These are phyloP conservation scores for Empis stercorea DNA, from an alignment of 2,888 invertebrate species.

Conservation along the genomic window DNA sequence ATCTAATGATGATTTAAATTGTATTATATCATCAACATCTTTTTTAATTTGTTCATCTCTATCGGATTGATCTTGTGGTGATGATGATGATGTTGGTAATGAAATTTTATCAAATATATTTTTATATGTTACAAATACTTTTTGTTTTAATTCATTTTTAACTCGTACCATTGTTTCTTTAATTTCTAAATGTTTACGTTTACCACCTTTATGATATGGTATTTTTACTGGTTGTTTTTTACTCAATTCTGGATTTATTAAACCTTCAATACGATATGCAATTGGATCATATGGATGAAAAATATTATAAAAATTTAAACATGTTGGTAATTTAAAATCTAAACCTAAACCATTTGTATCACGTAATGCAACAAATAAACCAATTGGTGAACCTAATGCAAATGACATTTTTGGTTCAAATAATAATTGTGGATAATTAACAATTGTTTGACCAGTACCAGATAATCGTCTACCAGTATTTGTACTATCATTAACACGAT, in stretches of 20 bases:
- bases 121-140: slow-evolving; percentile 21
- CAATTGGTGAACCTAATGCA: slow-evolving; percentile 81
- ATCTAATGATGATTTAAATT: not conserved
- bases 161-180: slow-evolving; percentile 79
- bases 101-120: slow-evolving; percentile 24
- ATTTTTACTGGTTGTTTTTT: slow-evolving; percentile 65
- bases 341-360: slow-evolving; percentile 68
- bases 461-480: slow-evolving; percentile 23
- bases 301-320: slow-evolving; percentile 77
- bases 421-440: slow-evolving; percentile 58
- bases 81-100: slow-evolving; percentile 52
- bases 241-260: slow-evolving; percentile 56
- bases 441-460: slow-evolving; percentile 57
- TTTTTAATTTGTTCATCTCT: slow-evolving; percentile 39
- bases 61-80: slow-evolving; percentile 35
- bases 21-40: slow-evolving; percentile 51
- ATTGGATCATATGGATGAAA: slow-evolving; percentile 88
- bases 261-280: slow-evolving; percentile 76
- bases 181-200: slow-evolving; percentile 78
- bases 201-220: slow-evolving; percentile 87
- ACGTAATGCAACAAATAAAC: slow-evolving; percentile 77
- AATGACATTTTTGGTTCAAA: slow-evolving; percentile 69
- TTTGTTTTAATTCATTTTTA: slow-evolving; percentile 75
- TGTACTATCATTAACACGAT: no score
- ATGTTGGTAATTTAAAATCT: slow-evolving; percentile 70